phyloP scores from a whole-genome alignment of 2,888 invertebrate species.

The Lepas anatifera region DNA sequence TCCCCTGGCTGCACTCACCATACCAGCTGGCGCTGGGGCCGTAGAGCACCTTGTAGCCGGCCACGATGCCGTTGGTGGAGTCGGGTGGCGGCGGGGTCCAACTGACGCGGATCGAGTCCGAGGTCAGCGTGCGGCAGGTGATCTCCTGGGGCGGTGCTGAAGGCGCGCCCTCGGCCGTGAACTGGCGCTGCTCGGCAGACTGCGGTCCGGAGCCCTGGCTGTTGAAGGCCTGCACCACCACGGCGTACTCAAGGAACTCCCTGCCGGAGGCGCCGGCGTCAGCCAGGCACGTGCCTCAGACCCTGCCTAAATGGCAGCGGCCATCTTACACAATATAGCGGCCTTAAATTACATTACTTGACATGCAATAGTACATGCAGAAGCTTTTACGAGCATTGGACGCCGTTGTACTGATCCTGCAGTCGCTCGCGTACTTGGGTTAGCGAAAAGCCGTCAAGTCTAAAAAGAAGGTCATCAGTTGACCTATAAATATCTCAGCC shows the following conservation, averaged over 20 bases:
- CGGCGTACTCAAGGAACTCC: slow-evolving; percentile 90
- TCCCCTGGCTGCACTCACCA: slow-evolving; percentile 49
- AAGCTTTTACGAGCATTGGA: too few relatives aligned
- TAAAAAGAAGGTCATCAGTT: too few relatives aligned
- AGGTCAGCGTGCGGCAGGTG: slow-evolving; percentile 81
- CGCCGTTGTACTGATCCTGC: too few relatives aligned
- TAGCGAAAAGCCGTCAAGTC: too few relatives aligned
- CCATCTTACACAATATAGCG: too few relatives aligned
- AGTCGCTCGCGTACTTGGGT: too few relatives aligned
- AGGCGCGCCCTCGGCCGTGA: slow-evolving; percentile 87
- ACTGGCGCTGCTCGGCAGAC: slow-evolving; percentile 75
- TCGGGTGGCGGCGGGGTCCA: slow-evolving; percentile 89
- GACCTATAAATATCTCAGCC: too few relatives aligned
- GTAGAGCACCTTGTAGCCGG: slow-evolving; percentile 88
- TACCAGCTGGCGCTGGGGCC: slow-evolving; percentile 86
- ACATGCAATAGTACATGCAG: too few relatives aligned
- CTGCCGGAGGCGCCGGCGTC: slow-evolving; percentile 35
- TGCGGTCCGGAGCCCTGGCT: slow-evolving; percentile 86
- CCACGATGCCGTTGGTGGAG: slow-evolving; percentile 86
- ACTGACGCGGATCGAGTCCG: slow-evolving; percentile 83
- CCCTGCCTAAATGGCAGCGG: too few relatives aligned
- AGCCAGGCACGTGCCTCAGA: too few relatives aligned
- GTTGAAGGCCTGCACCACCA: slow-evolving; percentile 90
- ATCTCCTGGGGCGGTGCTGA: slow-evolving; percentile 80
- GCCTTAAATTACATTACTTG: too few relatives aligned